A percentile compares a stretch with the other conserved stretches of the same genome.
Evolutionary conservation across 35 echinoderm and acorn worm genomes (phyloP).

Genomic region (Acanthaster planci): DNA sequence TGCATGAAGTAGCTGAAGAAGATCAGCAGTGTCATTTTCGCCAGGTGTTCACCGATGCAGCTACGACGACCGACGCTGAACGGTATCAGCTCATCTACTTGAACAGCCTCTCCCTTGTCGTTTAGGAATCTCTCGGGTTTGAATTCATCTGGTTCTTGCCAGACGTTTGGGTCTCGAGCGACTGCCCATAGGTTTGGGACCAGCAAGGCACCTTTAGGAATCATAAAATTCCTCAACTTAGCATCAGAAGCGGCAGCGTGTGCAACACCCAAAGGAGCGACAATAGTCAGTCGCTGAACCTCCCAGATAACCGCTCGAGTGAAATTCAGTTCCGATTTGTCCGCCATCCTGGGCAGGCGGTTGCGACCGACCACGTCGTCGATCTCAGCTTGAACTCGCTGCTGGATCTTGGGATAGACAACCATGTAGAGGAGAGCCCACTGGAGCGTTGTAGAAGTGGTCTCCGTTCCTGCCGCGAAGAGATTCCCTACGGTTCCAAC

Average conservation of each 20-base stretch:
- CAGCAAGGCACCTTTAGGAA: constrained; percentile 38
- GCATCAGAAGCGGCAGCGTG: constrained; percentile 40
- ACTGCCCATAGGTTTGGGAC: constrained; percentile 52
- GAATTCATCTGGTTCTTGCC: constrained; percentile 61
- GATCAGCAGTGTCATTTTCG: constrained; percentile 23
- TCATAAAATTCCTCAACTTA: background rate
- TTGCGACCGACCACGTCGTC: constrained; percentile 59
- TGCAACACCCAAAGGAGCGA: constrained; percentile 50
- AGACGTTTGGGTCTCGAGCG: constrained; percentile 26
- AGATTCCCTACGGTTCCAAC: constrained; percentile 58
- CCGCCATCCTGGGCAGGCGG: constrained; percentile 50
- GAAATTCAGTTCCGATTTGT: constrained; percentile 58
- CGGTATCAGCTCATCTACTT: constrained; percentile 52
- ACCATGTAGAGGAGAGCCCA: constrained; percentile 68
- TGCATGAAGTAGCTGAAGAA: constrained; percentile 27
- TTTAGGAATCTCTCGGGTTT: constrained; percentile 58
- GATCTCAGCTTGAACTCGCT: constrained; percentile 53
- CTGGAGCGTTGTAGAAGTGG: constrained; percentile 67
- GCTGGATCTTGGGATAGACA: constrained; percentile 57
- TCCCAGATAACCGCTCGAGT: constrained; percentile 64
- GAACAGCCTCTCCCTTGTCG: constrained; percentile 25
- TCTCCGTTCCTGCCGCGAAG: constrained; percentile 75
- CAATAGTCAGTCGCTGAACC: constrained; percentile 38
- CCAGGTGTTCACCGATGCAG: constrained; percentile 32
- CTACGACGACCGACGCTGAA: constrained; percentile 55